Base-by-base conservation (phyloP, 2,797 vertebrate species). In the Pogoniulus pusillus region DNA sequence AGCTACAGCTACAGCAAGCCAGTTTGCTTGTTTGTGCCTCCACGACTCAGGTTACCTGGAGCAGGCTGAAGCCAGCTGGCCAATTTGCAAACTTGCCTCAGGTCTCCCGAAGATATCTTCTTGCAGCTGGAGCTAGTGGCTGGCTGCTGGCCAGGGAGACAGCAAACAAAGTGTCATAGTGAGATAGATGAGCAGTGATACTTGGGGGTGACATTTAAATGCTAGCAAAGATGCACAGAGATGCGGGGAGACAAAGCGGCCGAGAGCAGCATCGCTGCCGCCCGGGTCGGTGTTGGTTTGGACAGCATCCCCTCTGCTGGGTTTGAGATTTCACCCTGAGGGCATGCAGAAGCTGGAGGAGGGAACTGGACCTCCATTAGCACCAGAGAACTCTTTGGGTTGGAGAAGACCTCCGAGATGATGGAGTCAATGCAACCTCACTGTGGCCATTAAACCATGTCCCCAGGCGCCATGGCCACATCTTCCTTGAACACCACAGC, bases 151-250 rank as follows among this genome's bases (percentile, higher is more conserved):
- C 69, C 2, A 0, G 10, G 10, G 22, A 22, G 63, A 23, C 4
- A 68, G 64, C 59, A 51, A 71, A 79, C 39, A 63, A 23, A 41
- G n/a, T 0, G 82, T 96, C 95, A 95, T 90, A 76, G 20, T 65
- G 94, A 96, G 74, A 94, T 82, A 84, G 93, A 93, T 95, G 1
- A 47, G 55, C 76, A 54, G 41, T 3, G 91, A 95, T 91, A 95
- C 16, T 23, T 26, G 16, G 16, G 12, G 41, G 39, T 95, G 94
- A 93, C 91, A 95, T 95, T 95, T 95, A 91, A 85, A 79, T 34
- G 78, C 54, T 77, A 58, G 9, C 64, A 43, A 41, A 88, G 49
- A 13, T 68, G 32, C 49, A 62, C 2, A 35, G 71, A 79, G 83
- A n/a, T 78, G 54, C 29, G 47, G 55, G 79, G 81, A 30, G 34